phyloP scores from a whole-genome alignment of 2,797 vertebrate species.

The Sebastes paucispinis region DNA sequence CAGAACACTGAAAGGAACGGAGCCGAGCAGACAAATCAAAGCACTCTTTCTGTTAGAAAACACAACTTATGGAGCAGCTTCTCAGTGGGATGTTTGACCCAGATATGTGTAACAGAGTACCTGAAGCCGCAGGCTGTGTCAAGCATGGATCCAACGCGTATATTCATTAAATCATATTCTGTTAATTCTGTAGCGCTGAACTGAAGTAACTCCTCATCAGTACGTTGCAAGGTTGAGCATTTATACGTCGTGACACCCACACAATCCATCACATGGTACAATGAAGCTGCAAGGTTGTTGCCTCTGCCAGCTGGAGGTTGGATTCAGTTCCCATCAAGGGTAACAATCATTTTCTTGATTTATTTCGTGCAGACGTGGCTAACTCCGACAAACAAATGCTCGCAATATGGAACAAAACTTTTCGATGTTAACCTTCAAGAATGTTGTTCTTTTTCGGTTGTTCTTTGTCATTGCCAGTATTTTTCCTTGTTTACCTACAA shows the following conservation, averaged over 20 bases:
- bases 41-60: constrained; percentile 20
- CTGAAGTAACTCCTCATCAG: constrained; percentile 22
- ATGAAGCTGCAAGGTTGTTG: constrained; percentile 22
- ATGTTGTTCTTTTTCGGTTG: not conserved
- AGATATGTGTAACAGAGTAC: constrained; percentile 42
- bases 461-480: constrained; percentile 6
- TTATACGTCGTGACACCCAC: constrained; percentile 12
- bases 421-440: constrained; percentile 33
- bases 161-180: constrained; percentile 28
- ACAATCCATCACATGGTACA: constrained; percentile 24
- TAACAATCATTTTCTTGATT: constrained; percentile 25
- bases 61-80: constrained; percentile 26
- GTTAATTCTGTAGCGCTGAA: constrained; percentile 30
- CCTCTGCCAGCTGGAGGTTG: constrained; percentile 25
- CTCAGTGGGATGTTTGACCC: constrained; percentile 61
- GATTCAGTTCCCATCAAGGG: constrained; percentile 35
- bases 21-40: constrained; percentile 28
- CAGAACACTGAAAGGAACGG: not conserved
- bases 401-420: not conserved
- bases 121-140: constrained; percentile 35
- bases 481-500: constrained; percentile 13
- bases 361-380: constrained; percentile 27
- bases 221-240: constrained; percentile 16
- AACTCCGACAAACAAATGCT: constrained; percentile 28
- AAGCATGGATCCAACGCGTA: constrained; percentile 6